Percentiles rank a stretch among this genome's conserved stretches.
Evolutionary conservation across 2,888 invertebrate genomes (phyloP).

Genomic region (Mallateleia sp.): DNA sequence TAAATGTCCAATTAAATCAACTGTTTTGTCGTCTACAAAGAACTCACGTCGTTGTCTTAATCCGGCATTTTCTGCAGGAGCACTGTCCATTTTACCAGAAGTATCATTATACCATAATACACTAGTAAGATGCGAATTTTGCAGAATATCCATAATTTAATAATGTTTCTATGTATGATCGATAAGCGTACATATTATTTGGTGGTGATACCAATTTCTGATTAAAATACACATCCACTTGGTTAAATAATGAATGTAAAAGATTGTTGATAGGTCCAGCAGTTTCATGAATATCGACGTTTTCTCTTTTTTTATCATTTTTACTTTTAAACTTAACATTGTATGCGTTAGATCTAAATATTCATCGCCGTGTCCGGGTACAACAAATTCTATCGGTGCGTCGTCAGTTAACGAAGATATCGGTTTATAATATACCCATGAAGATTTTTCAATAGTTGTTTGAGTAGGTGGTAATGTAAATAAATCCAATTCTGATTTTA

Average conservation of each 20-base stretch:
- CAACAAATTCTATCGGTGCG: constrained; percentile 79
- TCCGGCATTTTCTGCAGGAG: background rate
- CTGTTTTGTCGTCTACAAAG: background rate
- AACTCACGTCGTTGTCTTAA: background rate
- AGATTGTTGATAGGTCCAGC: background rate
- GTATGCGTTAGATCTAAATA: constrained; percentile 80
- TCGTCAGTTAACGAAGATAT: constrained; percentile 78
- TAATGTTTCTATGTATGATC: constrained; percentile 80
- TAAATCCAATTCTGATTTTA: constrained; percentile 71
- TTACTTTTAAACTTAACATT: constrained; percentile 65
- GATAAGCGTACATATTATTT: constrained; percentile 79
- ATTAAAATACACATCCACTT: constrained; percentile 80
- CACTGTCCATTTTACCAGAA: constrained; percentile 6
- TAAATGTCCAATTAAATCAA: constrained; percentile 2
- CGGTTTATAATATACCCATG: constrained; percentile 80
- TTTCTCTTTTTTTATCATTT: background rate
- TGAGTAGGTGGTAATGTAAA: constrained; percentile 81
- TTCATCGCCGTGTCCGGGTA: constrained; percentile 76
- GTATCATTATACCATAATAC: constrained; percentile 47
- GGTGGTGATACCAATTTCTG: constrained; percentile 79
- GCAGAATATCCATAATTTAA: constrained; percentile 73
- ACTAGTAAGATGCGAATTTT: constrained; percentile 74
- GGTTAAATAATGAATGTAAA: constrained; percentile 69
- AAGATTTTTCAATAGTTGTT: constrained; percentile 75
- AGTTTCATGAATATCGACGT: background rate